Conservation (phyloP, 2,888 invertebrate genomes). For the Hyposoter didymator region DNA sequence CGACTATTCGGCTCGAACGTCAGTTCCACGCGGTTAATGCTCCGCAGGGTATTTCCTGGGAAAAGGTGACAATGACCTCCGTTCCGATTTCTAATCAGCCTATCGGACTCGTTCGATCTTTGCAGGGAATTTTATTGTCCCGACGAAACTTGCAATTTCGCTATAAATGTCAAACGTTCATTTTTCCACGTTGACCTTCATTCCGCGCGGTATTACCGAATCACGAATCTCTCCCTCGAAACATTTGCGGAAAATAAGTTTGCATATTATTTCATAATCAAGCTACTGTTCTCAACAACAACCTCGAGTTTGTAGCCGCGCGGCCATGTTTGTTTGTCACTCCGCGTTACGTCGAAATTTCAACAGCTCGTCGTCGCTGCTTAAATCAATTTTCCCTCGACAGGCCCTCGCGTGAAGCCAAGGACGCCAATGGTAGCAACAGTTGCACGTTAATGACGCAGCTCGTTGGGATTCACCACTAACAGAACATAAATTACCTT, state of each 20-base stretch:
- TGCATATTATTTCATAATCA: slow-evolving; percentile 38
- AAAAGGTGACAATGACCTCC: not conserved
- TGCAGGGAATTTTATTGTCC: not conserved
- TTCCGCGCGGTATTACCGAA: not conserved
- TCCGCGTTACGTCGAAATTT: slow-evolving; percentile 47
- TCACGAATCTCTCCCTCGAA: not conserved
- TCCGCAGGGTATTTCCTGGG: not conserved
- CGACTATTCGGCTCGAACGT: slow-evolving; percentile 6
- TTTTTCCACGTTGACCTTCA: not conserved
- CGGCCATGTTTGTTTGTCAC: slow-evolving; percentile 41
- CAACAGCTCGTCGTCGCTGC: slow-evolving; percentile 40
- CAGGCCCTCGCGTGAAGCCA: slow-evolving; percentile 45
- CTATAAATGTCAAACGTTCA: not conserved
- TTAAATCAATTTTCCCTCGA: slow-evolving; percentile 60
- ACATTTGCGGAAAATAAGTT: not conserved
- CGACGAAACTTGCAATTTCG: not conserved
- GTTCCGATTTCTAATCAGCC: not conserved
- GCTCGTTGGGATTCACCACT: slow-evolving; percentile 52
- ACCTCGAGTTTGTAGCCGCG: not conserved
- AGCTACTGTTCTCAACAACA: not conserved
- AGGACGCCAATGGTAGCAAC: slow-evolving; percentile 57
- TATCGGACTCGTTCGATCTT: not conserved
- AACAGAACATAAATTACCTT: slow-evolving; percentile 67
- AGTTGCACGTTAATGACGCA: slow-evolving; percentile 64
- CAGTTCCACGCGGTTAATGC: slow-evolving; percentile 14